Evolutionary conservation across 2,888 invertebrate genomes (phyloP), one percentile per base, ranked within the genome.

Genomic region (Drosophila ezoana): DNA sequence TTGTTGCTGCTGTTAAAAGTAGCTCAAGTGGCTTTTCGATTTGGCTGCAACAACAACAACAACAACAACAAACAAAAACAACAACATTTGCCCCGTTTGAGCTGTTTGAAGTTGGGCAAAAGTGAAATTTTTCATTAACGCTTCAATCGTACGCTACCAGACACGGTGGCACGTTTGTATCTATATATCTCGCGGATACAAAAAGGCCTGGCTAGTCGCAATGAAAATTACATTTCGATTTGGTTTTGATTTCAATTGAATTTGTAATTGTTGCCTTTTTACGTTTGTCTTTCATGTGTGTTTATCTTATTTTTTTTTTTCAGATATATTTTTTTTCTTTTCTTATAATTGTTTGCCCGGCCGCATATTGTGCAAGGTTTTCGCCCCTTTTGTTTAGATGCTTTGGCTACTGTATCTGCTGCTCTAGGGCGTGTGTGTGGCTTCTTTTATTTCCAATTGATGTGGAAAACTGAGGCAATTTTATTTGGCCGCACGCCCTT

Each of bases 91-190:
- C 49, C 37, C 47, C 51, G 62, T 47, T 68, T 75, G 61, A 47
- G 52, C 68, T 63, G 59, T 67, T 83, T 68, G 49, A 74, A 66
- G 57, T 71, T 59, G 23, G 52, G 56, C 44, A 86, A 81, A 86
- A 86, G 88, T 88, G 89, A 86, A 88, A 88, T 81, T 88, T 82
- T 84, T 85, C 85, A 87, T 83, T 83, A 87, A 85, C 87, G 82
- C 87, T 68, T 63, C 72, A 51, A 65, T 56, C 51, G 65, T 70
- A 63, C 52, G 41, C 48, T 49, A 67, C 85, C 82, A 82, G 85
- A 87, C 87, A 62, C 76, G 48, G 63, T 76, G 87, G 83, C 87
- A 85, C 85, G 67, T 76, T 23, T 16, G 40, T 28, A 47, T 18
- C 57, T 18, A 54, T 10, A 66, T 59, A 72, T 65, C 70, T 54